These are phyloP conservation scores for Galaxea fascicularis DNA, from an alignment of 92 coral and sea anemone genomes.

Conservation along the genomic window DNA sequence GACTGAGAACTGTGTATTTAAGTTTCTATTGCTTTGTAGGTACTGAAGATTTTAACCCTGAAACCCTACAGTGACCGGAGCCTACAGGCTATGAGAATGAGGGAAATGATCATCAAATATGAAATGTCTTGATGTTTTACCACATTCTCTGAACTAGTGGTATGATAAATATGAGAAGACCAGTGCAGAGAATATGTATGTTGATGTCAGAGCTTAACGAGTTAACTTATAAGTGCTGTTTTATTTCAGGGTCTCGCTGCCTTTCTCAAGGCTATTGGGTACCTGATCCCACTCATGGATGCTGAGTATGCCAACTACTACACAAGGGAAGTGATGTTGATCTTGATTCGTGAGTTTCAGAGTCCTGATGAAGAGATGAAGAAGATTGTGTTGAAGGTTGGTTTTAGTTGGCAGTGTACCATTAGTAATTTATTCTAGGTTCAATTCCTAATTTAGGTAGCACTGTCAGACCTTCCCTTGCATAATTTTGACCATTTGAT, in stretches of 20 bases:
- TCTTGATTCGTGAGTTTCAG: constrained; percentile 99
- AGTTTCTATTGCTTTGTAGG: neutral
- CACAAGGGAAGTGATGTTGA: constrained; percentile 99
- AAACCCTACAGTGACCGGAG: too few species aligned
- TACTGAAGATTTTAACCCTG: too few species aligned
- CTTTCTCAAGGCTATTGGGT: constrained; percentile 98
- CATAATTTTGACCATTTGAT: too few species aligned
- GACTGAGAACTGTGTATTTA: neutral
- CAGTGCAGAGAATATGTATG: too few species aligned
- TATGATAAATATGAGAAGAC: too few species aligned
- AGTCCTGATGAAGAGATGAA: constrained; percentile 99
- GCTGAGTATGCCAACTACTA: constrained; percentile 99
- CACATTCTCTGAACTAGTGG: too few species aligned
- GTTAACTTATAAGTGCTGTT: neutral
- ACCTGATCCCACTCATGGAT: constrained; percentile 98
- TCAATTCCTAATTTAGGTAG: neutral
- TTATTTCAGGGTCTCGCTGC: constrained; percentile 94
- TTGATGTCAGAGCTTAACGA: too few species aligned
- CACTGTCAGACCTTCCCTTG: too few species aligned
- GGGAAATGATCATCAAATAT: too few species aligned
- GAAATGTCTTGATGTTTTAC: too few species aligned
- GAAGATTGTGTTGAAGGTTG: constrained; percentile 96
- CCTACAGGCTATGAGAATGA: too few species aligned
- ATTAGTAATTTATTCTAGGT: neutral
- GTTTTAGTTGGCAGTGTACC: neutral